Conservation (phyloP, 2,888 invertebrate genomes). For the Orthosia gothica region DNA sequence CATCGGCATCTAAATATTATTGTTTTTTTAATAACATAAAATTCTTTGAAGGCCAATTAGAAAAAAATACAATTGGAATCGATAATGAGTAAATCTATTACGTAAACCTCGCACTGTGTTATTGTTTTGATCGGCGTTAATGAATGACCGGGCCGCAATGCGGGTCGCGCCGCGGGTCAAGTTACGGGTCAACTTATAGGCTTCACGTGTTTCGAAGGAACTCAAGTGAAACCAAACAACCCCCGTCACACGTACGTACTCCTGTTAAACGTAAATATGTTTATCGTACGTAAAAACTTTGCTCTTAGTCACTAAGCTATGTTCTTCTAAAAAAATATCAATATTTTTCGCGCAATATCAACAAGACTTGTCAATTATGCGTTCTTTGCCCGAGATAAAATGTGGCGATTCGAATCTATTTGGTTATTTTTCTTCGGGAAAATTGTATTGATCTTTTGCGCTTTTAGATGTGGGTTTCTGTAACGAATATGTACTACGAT, state of each 20-base stretch:
- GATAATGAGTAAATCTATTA: constrained; percentile 5
- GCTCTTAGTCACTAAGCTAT: not conserved
- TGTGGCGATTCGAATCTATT: not conserved
- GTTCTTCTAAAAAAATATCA: constrained; percentile 2
- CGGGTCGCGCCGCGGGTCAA: constrained; percentile 27
- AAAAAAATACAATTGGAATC: not conserved
- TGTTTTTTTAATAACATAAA: constrained; percentile 1
- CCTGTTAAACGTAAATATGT: constrained; percentile 27
- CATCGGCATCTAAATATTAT: not conserved
- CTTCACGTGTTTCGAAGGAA: constrained; percentile 47
- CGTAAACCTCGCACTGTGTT: constrained; percentile 20
- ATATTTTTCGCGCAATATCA: constrained; percentile 9
- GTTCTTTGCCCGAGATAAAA: not conserved
- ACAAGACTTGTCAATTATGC: not conserved
- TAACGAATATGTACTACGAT: too few relatives aligned
- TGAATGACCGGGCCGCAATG: constrained; percentile 15
- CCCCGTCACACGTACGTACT: not conserved
- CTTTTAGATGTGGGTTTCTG: too few relatives aligned
- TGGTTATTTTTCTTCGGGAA: not conserved
- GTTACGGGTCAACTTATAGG: constrained; percentile 17
- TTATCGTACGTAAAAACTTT: constrained; percentile 17
- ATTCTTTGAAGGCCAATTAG: not conserved
- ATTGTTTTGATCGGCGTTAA: constrained; percentile 38
- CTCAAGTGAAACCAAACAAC: constrained; percentile 38
- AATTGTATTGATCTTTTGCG: too few relatives aligned